A percentile compares a stretch with the other conserved stretches of the same genome.
Evolutionary conservation across 1,140 invertebrate genomes (phyloP).

Genomic region (Tyrophagus putrescentiae): DNA sequence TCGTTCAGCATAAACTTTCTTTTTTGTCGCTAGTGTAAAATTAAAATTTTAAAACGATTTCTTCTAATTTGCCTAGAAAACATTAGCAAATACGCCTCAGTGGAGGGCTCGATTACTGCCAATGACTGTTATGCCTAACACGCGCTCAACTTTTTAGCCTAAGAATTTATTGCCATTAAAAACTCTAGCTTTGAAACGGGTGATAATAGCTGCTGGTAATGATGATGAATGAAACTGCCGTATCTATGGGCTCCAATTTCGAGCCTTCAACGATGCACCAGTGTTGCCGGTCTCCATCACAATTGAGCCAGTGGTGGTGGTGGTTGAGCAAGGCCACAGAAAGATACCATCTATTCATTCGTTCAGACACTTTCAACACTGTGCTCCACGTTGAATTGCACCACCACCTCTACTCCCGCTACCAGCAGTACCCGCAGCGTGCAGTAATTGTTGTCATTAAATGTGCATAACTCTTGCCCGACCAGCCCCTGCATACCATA

Average conservation of each 20-base stretch:
- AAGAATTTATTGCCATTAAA: slow-evolving; percentile 11
- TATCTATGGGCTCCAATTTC: background rate
- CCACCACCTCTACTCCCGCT: no score
- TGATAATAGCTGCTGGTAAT: slow-evolving; percentile 9
- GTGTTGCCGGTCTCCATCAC: no score
- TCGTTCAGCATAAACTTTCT: background rate
- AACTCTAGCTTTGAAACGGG: background rate
- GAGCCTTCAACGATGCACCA: background rate
- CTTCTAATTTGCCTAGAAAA: background rate
- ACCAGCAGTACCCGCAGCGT: no score
- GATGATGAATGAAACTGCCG: slow-evolving; percentile 3
- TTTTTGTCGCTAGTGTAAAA: no score
- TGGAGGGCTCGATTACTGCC: background rate
- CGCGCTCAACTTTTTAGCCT: no score
- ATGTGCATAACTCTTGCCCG: background rate
- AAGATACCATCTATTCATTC: background rate
- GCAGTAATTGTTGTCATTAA: slow-evolving; percentile 11
- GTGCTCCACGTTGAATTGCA: background rate
- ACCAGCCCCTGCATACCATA: background rate
- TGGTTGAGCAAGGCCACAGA: no score
- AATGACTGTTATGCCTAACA: background rate
- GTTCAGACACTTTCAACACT: background rate
- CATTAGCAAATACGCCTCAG: background rate
- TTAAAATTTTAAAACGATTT: slow-evolving; percentile 8
- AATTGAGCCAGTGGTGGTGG: no score